Conservation (phyloP, 2,113 vertebrate species). For the Sialia sialis region DNA sequence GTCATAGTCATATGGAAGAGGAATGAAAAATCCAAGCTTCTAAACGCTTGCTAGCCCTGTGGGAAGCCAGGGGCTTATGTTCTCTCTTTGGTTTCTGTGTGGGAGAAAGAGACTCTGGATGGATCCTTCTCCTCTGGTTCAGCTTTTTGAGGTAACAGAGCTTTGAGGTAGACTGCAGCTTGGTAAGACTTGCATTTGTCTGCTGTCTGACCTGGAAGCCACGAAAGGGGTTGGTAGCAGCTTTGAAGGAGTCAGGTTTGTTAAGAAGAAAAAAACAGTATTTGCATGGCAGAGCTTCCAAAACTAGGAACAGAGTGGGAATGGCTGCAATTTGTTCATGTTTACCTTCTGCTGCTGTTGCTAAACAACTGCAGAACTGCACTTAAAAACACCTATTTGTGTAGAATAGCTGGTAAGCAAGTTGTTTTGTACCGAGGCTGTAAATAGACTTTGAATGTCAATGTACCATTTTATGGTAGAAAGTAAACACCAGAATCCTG, state of each 20-base stretch:
- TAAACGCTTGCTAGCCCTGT: not conserved
- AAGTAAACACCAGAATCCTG: not conserved
- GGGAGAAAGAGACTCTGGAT: not conserved
- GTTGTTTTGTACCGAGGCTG: not conserved
- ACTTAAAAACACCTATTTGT: not conserved
- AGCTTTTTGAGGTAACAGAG: not conserved
- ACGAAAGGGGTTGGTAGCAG: not conserved
- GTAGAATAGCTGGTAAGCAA: not conserved
- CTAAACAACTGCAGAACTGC: constrained; percentile 8
- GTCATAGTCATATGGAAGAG: not conserved
- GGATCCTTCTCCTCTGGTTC: not conserved
- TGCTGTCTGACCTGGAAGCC: not conserved
- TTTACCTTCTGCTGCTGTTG: not conserved
- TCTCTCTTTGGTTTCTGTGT: not conserved
- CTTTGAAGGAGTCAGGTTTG: not conserved
- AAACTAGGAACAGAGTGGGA: not conserved
- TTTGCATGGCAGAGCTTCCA: not conserved
- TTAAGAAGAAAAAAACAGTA: not conserved
- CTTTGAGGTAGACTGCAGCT: not conserved
- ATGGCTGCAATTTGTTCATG: not conserved
- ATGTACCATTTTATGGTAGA: not conserved
- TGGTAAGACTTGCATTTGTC: not conserved
- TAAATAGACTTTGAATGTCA: not conserved
- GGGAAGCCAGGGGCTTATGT: not conserved
- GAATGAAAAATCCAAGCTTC: not conserved